Percentiles rank a stretch among this genome's conserved stretches.
Conservation (phyloP, 2,888 invertebrate species). For the Leptopterna dolabrata region DNA sequence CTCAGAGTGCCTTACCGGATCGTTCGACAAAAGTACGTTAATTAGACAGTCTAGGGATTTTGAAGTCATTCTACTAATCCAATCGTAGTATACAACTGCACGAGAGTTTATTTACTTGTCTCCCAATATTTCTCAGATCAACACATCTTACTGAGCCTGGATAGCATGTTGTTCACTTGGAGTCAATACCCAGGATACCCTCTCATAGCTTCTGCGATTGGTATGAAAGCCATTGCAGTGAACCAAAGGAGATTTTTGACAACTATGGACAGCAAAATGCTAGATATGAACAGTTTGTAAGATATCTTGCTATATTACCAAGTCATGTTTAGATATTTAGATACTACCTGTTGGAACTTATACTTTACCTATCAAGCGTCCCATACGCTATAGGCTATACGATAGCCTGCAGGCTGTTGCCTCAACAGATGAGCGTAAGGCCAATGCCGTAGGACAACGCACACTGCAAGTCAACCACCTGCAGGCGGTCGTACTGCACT, state of each 20-base stretch:
- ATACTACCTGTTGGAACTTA: too few relatives aligned
- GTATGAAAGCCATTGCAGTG: slow-evolving; percentile 6
- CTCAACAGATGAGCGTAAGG: too few relatives aligned
- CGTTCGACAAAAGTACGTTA: neutral
- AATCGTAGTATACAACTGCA: too few relatives aligned
- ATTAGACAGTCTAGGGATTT: neutral
- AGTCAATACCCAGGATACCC: slow-evolving; percentile 34
- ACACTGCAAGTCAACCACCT: too few relatives aligned
- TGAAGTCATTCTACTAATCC: too few relatives aligned
- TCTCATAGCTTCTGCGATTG: neutral
- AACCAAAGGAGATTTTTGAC: slow-evolving; percentile 21
- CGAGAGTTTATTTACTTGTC: too few relatives aligned
- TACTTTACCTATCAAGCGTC: too few relatives aligned
- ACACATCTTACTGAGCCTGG: neutral
- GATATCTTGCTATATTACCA: neutral
- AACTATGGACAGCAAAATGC: neutral
- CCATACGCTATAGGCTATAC: too few relatives aligned
- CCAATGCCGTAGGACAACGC: too few relatives aligned
- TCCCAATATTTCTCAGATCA: neutral
- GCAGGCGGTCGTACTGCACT: too few relatives aligned
- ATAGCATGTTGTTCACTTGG: slow-evolving; percentile 11
- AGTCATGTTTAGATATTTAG: neutral
- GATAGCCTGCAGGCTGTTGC: too few relatives aligned
- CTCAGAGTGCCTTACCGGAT: neutral
- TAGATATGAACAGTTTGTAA: neutral